phyloP scores from a whole-genome alignment of 37 sponge, comb jelly and placozoan genomes.

The Eunapius fragilis region DNA sequence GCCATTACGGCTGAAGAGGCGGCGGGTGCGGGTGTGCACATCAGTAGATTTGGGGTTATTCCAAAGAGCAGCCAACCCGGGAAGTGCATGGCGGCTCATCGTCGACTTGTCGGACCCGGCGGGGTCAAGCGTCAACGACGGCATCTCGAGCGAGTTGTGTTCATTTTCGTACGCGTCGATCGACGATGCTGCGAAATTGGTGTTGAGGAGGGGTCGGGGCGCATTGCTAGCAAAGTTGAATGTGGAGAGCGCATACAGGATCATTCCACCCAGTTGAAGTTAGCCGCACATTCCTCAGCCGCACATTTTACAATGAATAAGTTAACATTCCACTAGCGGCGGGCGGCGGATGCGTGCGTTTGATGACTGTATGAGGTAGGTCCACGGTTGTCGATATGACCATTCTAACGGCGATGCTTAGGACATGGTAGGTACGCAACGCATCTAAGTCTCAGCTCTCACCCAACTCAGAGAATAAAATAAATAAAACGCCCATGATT shows the following conservation, averaged over 20 bases:
- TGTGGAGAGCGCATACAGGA: neutral
- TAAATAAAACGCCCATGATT: no score
- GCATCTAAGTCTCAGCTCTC: no score
- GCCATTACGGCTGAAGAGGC: neutral
- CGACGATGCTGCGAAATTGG: neutral
- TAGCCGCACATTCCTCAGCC: no score
- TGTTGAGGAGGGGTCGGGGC: neutral
- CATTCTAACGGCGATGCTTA: no score
- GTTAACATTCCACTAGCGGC: no score
- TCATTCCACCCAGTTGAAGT: no score
- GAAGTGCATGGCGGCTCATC: conserved; percentile 26
- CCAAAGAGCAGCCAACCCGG: conserved; percentile 26
- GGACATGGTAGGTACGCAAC: no score
- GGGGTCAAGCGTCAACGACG: conserved; percentile 14
- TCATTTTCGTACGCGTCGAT: neutral
- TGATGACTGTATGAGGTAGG: no score
- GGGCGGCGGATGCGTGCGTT: no score
- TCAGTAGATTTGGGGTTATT: conserved; percentile 27
- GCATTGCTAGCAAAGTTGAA: conserved; percentile 6
- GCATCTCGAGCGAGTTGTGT: conserved; percentile 7
- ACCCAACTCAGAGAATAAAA: no score
- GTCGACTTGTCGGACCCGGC: neutral
- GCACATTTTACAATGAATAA: no score
- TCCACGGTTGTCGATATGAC: no score
- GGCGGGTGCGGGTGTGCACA: neutral